Conservation (phyloP, 2,113 vertebrate genomes). For the Lagopus muta region DNA sequence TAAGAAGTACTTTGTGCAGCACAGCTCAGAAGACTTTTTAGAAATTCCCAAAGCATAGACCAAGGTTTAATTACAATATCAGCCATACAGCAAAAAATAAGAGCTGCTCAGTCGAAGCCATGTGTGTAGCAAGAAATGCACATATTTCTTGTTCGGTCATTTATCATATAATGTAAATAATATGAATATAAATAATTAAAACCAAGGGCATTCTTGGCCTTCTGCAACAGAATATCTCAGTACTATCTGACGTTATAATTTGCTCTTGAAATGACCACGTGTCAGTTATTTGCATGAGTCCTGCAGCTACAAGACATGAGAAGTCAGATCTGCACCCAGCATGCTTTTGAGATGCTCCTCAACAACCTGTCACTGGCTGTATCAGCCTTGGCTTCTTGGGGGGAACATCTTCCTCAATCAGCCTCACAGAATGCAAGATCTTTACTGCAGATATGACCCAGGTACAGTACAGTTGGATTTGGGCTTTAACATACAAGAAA, state of each 20-base stretch:
- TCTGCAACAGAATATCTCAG: not conserved
- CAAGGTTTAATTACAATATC: not conserved
- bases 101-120: not conserved
- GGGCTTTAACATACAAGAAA: not conserved
- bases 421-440: not conserved
- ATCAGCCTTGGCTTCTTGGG: not conserved
- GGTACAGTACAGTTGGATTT: not conserved
- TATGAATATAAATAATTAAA: not conserved
- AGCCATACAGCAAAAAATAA: not conserved
- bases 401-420: not conserved
- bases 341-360: not conserved
- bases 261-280: not conserved
- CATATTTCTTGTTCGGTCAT: not conserved
- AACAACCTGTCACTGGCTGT: fast-evolving
- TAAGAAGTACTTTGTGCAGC: conserved; percentile 46
- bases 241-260: not conserved
- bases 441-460: not conserved
- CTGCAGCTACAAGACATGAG: not conserved
- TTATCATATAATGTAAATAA: not conserved
- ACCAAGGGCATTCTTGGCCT: not conserved
- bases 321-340: not conserved
- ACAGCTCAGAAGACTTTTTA: not conserved
- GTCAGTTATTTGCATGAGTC: not conserved
- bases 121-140: not conserved
- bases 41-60: not conserved